Percentiles rank a stretch among this genome's conserved stretches.
phyloP scores from a whole-genome alignment of 1,140 invertebrate species.

The Hormaphis cornu region DNA sequence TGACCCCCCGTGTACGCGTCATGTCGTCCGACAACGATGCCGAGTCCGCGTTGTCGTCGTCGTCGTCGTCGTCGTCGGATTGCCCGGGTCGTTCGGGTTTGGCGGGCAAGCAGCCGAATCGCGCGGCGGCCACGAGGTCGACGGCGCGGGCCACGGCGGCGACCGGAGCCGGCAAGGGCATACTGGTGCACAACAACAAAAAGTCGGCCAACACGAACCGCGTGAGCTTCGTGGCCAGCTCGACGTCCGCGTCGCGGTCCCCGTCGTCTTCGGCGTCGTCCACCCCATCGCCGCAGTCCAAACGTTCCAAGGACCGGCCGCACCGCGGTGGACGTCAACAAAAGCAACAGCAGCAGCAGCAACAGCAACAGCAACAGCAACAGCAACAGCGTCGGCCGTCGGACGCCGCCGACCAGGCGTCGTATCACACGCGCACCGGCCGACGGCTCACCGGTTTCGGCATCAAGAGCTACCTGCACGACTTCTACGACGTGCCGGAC shows the following conservation, averaged over 20 bases:
- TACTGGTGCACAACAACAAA: conserved; percentile 8
- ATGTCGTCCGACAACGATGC: conserved; percentile 16
- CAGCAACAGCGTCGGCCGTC: not conserved
- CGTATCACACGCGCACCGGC: not conserved
- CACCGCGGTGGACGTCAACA: too few species aligned
- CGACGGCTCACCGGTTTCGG: conserved; percentile 44
- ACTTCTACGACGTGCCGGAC: conserved; percentile 45
- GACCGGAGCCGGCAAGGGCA: not conserved
- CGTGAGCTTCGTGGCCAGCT: not conserved
- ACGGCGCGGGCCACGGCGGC: not conserved
- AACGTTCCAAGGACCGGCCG: not conserved
- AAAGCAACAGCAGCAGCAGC: not conserved
- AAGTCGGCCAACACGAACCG: not conserved
- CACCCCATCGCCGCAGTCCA: not conserved
- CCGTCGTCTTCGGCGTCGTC: not conserved
- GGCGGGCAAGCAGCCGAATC: too few species aligned
- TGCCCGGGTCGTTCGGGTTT: not conserved
- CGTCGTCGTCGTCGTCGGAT: not conserved
- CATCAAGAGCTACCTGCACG: conserved; percentile 46
- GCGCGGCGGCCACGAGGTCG: not conserved
- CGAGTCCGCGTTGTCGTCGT: not conserved
- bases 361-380: not conserved
- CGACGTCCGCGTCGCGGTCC: not conserved
- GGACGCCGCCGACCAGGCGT: not conserved
- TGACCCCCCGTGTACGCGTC: conserved; percentile 4